Evolutionary conservation across 1,140 invertebrate species (phyloP).

Genomic region (Whitmania pigra): DNA sequence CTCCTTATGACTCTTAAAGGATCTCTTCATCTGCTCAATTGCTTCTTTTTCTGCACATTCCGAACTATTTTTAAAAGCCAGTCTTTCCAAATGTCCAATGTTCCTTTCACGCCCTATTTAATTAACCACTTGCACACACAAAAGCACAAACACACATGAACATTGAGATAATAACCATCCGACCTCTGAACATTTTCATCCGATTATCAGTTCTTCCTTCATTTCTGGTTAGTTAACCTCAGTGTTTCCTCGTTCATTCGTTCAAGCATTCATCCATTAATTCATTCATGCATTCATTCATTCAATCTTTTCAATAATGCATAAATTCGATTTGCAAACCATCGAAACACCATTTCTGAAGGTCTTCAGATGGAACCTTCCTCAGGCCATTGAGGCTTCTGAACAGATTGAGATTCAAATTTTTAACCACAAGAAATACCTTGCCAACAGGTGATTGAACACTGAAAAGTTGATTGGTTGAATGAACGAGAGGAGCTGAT

Average conservation of each 20-base stretch:
- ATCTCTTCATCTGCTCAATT: neutral
- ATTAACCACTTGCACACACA: too few relatives aligned
- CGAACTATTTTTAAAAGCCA: neutral
- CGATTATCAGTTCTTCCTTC: too few relatives aligned
- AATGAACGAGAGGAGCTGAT: neutral
- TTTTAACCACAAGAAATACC: conserved; percentile 50
- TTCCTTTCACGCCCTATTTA: too few relatives aligned
- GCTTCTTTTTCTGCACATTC: neutral
- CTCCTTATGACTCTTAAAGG: neutral
- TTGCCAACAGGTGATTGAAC: conserved; percentile 40
- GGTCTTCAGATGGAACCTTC: conserved; percentile 63
- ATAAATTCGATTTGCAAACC: too few relatives aligned
- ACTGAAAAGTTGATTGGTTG: neutral
- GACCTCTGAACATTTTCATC: too few relatives aligned
- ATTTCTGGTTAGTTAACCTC: too few relatives aligned
- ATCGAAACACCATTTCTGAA: conserved; percentile 41
- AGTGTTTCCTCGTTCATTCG: too few relatives aligned
- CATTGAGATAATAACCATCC: too few relatives aligned
- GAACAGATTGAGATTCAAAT: conserved; percentile 58
- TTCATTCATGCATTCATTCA: too few relatives aligned
- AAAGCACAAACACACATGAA: too few relatives aligned
- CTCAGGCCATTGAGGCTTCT: conserved; percentile 52
- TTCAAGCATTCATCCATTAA: too few relatives aligned
- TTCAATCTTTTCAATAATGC: too few relatives aligned
- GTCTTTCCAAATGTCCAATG: neutral